Evolutionary conservation across 35 echinoderm and acorn worm genomes (phyloP).

Genomic region (Chiridota heheva): DNA sequence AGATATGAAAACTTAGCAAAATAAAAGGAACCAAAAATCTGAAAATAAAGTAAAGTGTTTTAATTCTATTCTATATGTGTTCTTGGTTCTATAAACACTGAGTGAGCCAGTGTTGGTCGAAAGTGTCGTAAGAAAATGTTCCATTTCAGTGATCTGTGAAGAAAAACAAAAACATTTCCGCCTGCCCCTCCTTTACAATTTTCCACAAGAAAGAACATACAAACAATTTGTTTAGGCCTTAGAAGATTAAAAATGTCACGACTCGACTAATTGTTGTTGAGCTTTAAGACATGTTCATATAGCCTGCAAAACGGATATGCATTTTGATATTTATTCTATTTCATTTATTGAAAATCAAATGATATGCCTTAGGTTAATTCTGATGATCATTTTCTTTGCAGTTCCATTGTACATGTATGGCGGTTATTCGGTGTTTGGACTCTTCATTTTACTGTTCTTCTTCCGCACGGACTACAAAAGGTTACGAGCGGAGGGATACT

Average conservation of each 20-base stretch:
- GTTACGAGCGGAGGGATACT: slow-evolving; percentile 45
- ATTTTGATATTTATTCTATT: neutral
- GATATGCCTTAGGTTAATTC: neutral
- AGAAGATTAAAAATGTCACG: neutral
- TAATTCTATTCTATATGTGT: too few species aligned
- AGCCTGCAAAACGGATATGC: neutral
- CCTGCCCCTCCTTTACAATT: too few species aligned
- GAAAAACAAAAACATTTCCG: neutral
- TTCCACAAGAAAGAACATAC: neutral
- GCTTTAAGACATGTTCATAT: neutral
- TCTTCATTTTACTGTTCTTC: slow-evolving; percentile 42
- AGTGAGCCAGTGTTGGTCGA: too few species aligned
- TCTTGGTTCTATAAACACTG: too few species aligned
- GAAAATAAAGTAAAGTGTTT: too few species aligned
- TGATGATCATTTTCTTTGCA: slow-evolving; percentile 15
- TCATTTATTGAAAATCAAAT: neutral
- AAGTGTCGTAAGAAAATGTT: too few species aligned
- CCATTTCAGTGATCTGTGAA: too few species aligned
- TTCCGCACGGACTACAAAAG: slow-evolving; percentile 73
- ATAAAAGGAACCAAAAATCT: too few species aligned
- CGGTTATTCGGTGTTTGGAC: slow-evolving; percentile 57
- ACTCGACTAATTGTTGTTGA: neutral
- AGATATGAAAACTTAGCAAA: too few species aligned
- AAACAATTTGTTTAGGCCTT: neutral
- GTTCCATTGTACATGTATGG: slow-evolving; percentile 78